phyloP scores from a whole-genome alignment of 2,113 vertebrate species.

The Zosterops borbonicus region DNA sequence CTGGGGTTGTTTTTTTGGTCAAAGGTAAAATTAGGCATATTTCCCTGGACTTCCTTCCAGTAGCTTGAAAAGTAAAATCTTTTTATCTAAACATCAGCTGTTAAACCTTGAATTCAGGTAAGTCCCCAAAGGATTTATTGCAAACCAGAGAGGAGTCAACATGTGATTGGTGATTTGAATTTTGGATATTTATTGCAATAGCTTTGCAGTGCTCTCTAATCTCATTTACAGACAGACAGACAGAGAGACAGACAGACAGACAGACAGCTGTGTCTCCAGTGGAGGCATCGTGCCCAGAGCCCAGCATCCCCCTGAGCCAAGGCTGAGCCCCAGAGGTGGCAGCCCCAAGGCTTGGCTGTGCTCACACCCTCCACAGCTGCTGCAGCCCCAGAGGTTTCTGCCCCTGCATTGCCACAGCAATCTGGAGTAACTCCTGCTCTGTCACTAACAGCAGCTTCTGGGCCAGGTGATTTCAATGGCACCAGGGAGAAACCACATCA shows the following conservation, averaged over 20 bases:
- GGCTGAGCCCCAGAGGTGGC: neutral
- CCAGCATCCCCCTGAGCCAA: neutral
- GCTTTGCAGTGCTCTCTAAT: neutral
- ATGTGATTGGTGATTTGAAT: neutral
- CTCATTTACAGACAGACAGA: neutral
- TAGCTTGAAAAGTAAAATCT: neutral
- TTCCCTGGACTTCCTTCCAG: neutral
- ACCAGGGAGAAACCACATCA: neutral
- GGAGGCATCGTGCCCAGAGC: neutral
- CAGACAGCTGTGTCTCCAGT: neutral
- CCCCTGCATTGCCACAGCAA: rapidly evolving
- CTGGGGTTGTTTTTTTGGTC: neutral
- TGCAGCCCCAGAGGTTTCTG: neutral
- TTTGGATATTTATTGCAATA: neutral
- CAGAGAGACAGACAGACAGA: neutral
- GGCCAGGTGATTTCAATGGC: neutral
- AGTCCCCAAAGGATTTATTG: neutral
- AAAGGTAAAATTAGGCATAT: neutral
- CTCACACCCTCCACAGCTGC: rapidly evolving
- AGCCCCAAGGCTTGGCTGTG: neutral
- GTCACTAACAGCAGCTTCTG: neutral
- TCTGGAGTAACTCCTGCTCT: rapidly evolving
- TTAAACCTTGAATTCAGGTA: neutral
- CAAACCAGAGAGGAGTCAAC: neutral
- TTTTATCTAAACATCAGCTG: neutral